phyloP scores from a whole-genome alignment of 2,888 invertebrate species.

The Epistrophe grossulariae region DNA sequence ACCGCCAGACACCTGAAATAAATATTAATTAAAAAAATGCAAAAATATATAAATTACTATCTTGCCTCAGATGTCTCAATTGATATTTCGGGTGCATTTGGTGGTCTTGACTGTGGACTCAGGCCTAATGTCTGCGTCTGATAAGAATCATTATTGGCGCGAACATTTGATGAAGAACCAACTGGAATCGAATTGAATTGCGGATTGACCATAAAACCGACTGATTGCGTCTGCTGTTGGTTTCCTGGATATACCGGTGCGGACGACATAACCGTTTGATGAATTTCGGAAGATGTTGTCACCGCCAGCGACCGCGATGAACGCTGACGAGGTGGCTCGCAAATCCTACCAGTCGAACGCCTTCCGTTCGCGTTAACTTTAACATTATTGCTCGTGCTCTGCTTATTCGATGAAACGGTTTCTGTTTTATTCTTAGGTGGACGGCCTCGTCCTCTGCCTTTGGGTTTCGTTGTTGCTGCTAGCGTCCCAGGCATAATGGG shows the following conservation, averaged over 20 bases:
- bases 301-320: constrained; percentile 38
- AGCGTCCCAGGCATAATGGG: background rate
- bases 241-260: constrained; percentile 32
- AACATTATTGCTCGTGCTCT: constrained; percentile 4
- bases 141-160: constrained; percentile 31
- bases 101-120: constrained; percentile 17
- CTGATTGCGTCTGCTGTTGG: constrained; percentile 47
- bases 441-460: constrained; percentile 48
- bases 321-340: constrained; percentile 47
- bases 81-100: constrained; percentile 21
- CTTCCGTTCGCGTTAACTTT: constrained; percentile 45
- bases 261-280: constrained; percentile 26
- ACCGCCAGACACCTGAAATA: constrained; percentile 53
- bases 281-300: constrained; percentile 23
- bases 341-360: constrained; percentile 59
- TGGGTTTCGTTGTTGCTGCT: constrained; percentile 22
- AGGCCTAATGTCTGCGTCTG: constrained; percentile 19
- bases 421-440: constrained; percentile 36
- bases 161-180: constrained; percentile 29
- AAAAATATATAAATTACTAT: background rate
- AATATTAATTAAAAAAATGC: background rate
- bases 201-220: constrained; percentile 30
- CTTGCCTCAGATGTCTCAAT: constrained; percentile 51
- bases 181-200: constrained; percentile 38
- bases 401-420: constrained; percentile 8